Evolutionary conservation across 2,113 vertebrate species (phyloP), one percentile per base, ranked within the genome.

Genomic region (Amphiprion percula): DNA sequence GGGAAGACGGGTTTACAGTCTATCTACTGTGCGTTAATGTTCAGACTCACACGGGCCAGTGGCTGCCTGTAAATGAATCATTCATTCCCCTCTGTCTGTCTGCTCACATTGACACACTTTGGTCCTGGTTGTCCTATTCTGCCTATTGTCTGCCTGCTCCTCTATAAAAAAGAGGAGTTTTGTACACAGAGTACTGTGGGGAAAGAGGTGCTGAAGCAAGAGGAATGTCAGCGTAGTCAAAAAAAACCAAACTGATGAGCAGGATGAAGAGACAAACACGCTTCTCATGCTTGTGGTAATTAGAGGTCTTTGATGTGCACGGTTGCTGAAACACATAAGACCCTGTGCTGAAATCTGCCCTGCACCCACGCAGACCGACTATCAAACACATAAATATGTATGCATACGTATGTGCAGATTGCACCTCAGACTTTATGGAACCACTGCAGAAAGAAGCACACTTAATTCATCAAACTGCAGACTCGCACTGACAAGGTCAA

Each of bases 1-100:
- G 30, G 28, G 19, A 41, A 10, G 44, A 37, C 5, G 15, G 46
- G 3, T 54, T 80, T 23, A 52, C 7, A 49, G 64, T 53, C 54
- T 71, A 59, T 47, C 69, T 0, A 9, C 65, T 70, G 46, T 30
- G 78, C 63, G 78, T 74, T 77, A 87, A 83, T 76, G 77, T 55
- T 77, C 74, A 83, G 73, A 78, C 80, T 68, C 65, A 79, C 85
- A 83, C 55, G 21, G 74, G 70, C 71, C 82, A 88, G 65, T 73
- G 77, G 72, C 82, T 77, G 77, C 67, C 79, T 81, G 84, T 80
- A 82, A 90, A 93, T 94, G 85, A 94, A 92, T 91, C 77, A 93
- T 90, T 73, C 75, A 93, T 86, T 39, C 68, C 63, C 54, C 47
- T 85, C 67, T 79, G 80, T 90, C 88, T 87, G 83, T 68, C 82